Evolutionary conservation across 2,113 vertebrate genomes (phyloP).

Genomic region (Bujurquina vittata): DNA sequence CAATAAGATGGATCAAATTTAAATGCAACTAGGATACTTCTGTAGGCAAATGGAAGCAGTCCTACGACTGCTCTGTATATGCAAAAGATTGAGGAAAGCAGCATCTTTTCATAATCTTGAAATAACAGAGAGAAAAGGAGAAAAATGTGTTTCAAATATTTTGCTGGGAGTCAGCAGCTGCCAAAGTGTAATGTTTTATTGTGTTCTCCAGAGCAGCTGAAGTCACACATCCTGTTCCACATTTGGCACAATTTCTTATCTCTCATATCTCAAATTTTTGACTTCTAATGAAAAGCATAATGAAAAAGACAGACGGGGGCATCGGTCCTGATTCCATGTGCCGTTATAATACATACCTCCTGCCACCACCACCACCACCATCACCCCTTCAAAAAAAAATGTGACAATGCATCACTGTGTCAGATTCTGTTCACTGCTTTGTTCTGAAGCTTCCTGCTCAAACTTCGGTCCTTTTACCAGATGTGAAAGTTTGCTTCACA

Average conservation of each 20-base stretch:
- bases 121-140: neutral
- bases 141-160: neutral
- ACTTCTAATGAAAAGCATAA: slow-evolving; percentile 12
- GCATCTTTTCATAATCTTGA: neutral
- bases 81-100: neutral
- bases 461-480: slow-evolving; percentile 51
- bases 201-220: slow-evolving; percentile 1
- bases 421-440: slow-evolving; percentile 48
- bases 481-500: slow-evolving; percentile 63
- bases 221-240: slow-evolving; percentile 25
- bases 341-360: neutral
- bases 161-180: slow-evolving; percentile 21
- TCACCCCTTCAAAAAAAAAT: neutral
- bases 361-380: neutral
- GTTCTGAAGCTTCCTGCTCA: slow-evolving; percentile 69
- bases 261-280: slow-evolving; percentile 16
- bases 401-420: slow-evolving; percentile 52
- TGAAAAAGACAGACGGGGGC: neutral
- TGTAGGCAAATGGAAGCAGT: neutral
- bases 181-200: slow-evolving; percentile 33
- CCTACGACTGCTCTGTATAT: neutral
- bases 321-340: neutral
- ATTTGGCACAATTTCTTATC: slow-evolving; percentile 36
- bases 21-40: neutral
- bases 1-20: neutral